phyloP scores from a whole-genome alignment of 2,113 vertebrate species.

The Heloderma charlesbogerti region DNA sequence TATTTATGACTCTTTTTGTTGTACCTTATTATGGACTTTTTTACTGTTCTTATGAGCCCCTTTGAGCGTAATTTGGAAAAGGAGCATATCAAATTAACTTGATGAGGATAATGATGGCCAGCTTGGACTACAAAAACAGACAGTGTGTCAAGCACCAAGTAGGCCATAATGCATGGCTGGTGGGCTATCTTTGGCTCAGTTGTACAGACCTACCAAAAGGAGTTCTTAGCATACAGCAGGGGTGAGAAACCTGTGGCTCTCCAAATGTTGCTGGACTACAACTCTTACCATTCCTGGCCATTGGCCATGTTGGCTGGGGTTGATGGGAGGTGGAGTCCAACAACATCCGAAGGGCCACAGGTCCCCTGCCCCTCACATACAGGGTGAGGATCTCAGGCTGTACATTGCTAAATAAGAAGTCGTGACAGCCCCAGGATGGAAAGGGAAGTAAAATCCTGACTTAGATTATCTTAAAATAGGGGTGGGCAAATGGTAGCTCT shows the following conservation, averaged over 20 bases:
- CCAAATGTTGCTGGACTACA: neutral
- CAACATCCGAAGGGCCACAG: neutral
- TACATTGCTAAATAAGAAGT: neutral
- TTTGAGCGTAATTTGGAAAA: neutral
- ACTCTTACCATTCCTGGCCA: neutral
- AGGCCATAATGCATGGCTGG: neutral
- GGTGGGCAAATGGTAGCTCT: neutral
- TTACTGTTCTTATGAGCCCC: neutral
- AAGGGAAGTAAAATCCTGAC: neutral
- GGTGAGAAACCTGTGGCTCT: neutral
- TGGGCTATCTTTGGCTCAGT: neutral
- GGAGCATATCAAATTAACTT: neutral
- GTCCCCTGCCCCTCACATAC: neutral
- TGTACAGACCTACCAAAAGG: neutral
- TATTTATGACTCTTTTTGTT: neutral
- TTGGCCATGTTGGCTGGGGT: neutral
- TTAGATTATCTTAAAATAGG: neutral
- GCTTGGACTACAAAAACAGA: neutral
- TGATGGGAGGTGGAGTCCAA: neutral
- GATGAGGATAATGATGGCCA: neutral
- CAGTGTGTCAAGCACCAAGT: neutral
- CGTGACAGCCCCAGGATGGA: neutral
- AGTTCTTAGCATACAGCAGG: neutral
- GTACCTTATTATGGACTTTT: no score
- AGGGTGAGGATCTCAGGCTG: neutral